Percentiles rank a stretch among this genome's conserved stretches.
phyloP scores from a whole-genome alignment of 2,113 vertebrate genomes.

The Sander vitreus region DNA sequence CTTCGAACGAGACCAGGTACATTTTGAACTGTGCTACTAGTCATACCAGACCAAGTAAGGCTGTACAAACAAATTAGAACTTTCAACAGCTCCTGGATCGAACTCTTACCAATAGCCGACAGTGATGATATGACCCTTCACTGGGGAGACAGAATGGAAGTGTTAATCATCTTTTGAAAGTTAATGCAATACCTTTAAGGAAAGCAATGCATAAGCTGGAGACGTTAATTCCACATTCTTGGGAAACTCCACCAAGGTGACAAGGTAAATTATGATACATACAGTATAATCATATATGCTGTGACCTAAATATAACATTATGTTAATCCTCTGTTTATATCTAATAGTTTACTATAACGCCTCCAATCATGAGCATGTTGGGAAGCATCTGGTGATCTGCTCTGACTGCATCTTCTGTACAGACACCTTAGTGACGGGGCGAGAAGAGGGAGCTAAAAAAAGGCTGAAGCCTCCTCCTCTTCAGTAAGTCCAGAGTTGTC shows the following conservation, averaged over 20 bases:
- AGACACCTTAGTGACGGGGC: neutral
- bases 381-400: too few species aligned
- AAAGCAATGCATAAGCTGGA: neutral
- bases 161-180: neutral
- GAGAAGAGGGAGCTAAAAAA: neutral
- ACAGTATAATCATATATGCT: neutral
- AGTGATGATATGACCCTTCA: neutral
- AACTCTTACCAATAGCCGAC: neutral
- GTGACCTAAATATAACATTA: neutral
- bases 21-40: too few species aligned
- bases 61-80: too few species aligned
- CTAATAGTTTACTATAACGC: slow-evolving; percentile 51
- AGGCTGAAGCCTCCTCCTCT: slow-evolving; percentile 42
- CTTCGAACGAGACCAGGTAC: too few species aligned
- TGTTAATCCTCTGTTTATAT: neutral
- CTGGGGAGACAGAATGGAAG: slow-evolving; percentile 52
- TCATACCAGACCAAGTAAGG: too few species aligned
- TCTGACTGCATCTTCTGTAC: slow-evolving; percentile 10
- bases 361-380: too few species aligned
- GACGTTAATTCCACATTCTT: neutral
- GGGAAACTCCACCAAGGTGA: neutral
- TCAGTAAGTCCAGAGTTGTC: slow-evolving; percentile 51
- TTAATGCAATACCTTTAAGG: neutral
- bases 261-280: slow-evolving; percentile 17
- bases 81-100: too few species aligned